Base-by-base conservation (phyloP, 2,888 invertebrate species). In the Drosophila birchii region DNA sequence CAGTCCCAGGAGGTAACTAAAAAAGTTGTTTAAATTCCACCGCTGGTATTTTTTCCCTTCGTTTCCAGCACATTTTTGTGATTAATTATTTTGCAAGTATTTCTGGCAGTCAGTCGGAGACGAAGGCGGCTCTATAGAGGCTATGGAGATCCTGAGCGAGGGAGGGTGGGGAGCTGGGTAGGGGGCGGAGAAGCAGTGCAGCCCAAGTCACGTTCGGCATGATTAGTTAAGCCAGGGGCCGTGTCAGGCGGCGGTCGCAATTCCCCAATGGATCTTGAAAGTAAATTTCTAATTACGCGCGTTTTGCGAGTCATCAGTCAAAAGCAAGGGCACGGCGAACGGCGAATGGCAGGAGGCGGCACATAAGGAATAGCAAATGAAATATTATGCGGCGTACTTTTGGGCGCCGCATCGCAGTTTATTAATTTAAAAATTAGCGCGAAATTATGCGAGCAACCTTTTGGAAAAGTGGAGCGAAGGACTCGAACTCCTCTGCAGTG, bases 221-320 rank as follows among this genome's bases (percentile, higher is more conserved):
- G 89, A 88, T 89, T 88, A 89, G 88, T 89, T 89, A 80, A 82
- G 81, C 84, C 79, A 56, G 76, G 81, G 79, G 82, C 76, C 75
- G 78, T 84, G 84, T 84, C 79, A 85, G 78, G 74, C 86, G 66
- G 78, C 78, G 73, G 86, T 80, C 76, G 80, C 76, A 84, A 84
- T 86, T 87, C 87, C 87, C 89, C 89, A 78, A 76, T 84, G 89
- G 89, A 88, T 88, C 88, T 89, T 84, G 85, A 88, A 86, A 88
- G 86, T 88, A 86, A 88, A 89, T 86, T 89, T 89, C 88, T 88
- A 87, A 87, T 87, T 87, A 87, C 81, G 80, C 88, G 78, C 87
- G 69, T 86, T 89, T 89, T 89, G 80, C 88, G 76, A 89, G 84
- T 88, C 87, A 89, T 88, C 88, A 84, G 88, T 88, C 87, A 88